Percentiles rank a stretch among this genome's conserved stretches.
Conservation (phyloP, 2,888 invertebrate genomes). For the Hirtodrosophila duncani region DNA sequence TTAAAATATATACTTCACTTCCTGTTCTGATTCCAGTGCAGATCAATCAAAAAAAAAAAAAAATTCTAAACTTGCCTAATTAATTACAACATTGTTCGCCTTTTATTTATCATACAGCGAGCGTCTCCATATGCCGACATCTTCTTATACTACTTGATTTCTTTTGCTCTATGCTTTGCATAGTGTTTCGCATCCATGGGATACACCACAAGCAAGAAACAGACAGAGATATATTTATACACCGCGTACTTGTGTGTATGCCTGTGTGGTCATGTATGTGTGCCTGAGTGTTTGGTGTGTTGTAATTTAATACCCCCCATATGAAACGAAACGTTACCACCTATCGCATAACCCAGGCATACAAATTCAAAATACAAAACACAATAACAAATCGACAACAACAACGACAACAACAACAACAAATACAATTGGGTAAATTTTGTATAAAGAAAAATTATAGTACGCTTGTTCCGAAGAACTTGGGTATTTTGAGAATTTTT, state of each 20-base stretch:
- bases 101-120: too few species aligned
- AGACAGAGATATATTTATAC: constrained; percentile 57
- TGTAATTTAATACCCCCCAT: constrained; percentile 75
- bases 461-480: too few species aligned
- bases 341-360: constrained; percentile 69
- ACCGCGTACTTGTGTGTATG: constrained; percentile 31
- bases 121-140: constrained; percentile 23
- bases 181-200: constrained; percentile 66
- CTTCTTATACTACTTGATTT: constrained; percentile 23
- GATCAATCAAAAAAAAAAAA: too few species aligned
- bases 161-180: constrained; percentile 48
- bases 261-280: constrained; percentile 12
- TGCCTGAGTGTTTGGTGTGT: constrained; percentile 61
- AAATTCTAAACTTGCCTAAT: too few species aligned
- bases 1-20: too few species aligned
- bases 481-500: too few species aligned
- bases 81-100: too few species aligned
- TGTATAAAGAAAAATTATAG: constrained; percentile 4
- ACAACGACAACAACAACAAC: too few species aligned
- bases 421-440: too few species aligned
- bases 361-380: constrained; percentile 36
- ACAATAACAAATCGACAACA: constrained; percentile 11
- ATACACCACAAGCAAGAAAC: constrained; percentile 57
- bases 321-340: constrained; percentile 69
- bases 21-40: too few species aligned